phyloP scores from a whole-genome alignment of 2,113 vertebrate genomes.

The Microcebus murinus region DNA sequence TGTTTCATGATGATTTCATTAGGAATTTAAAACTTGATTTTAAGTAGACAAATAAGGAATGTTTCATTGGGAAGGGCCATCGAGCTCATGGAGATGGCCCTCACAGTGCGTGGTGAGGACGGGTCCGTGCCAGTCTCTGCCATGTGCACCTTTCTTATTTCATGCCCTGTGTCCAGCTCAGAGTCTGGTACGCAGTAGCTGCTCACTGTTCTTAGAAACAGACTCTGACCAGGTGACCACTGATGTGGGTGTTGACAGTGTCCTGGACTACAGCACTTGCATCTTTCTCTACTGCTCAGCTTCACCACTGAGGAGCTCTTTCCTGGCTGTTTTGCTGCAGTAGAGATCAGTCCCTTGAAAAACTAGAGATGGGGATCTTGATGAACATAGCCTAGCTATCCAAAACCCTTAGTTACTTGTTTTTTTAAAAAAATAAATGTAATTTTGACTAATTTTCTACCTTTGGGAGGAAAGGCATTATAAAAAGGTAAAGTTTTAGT shows the following conservation, averaged over 20 bases:
- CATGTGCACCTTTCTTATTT: background rate
- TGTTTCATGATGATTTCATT: background rate
- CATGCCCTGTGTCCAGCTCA: background rate
- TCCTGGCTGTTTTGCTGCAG: fast-evolving
- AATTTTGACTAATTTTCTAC: background rate
- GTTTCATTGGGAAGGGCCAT: background rate
- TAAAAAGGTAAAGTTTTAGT: background rate
- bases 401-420: background rate
- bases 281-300: background rate
- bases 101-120: fast-evolving
- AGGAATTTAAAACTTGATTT: background rate
- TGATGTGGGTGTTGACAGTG: background rate
- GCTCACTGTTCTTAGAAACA: background rate
- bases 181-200: background rate
- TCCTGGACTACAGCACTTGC: background rate
- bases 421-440: background rate
- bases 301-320: background rate
- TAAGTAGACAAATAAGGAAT: background rate
- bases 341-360: background rate
- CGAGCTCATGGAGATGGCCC: background rate
- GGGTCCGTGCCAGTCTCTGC: fast-evolving
- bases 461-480: background rate
- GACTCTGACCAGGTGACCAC: background rate
- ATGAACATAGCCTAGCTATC: background rate
- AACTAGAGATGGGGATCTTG: background rate